Base-by-base conservation (phyloP, 2,113 vertebrate genomes). In the Sceloporus tristichus region DNA sequence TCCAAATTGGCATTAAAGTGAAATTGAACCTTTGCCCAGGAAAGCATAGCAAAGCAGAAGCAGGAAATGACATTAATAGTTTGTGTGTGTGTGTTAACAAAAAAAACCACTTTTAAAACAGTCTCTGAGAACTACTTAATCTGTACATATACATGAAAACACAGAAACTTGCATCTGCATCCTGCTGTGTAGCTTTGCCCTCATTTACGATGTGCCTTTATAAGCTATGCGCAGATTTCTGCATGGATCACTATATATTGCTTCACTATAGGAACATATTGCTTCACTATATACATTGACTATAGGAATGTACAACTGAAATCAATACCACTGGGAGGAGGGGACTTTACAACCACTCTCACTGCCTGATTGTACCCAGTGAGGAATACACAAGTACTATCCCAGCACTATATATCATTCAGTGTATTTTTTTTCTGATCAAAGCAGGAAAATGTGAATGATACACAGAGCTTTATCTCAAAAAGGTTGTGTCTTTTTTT, bases 311-410 rank as follows among this genome's bases (percentile, higher is more conserved):
- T 91, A 80, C 62, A 85, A 53, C 75, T 92, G 88, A 95, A 88
- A 96, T 95, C 89, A 90, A 94, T 96, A 94, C 3, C 77, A 83
- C 68, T 84, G 91, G 48, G 66, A 91, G 87, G 88, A 34, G 34
- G 80, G 83, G 93, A 87, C 66, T 90, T 90, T 62, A 90, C 53
- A 79, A 70, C 85, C 79, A 85, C 81, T 89, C 92, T 93, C 78
- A 81, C 3, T 86, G 1, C 84, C 76, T 80, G 66, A 82, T 86
- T 78, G 1, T 34, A 23, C 29, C 56, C 0, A 0, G 54, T 84
- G 83, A 92, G 74, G 90, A 93, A 77, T 40, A 87, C 65, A 87
- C 48, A 65, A 78, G 34, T 40, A 68, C 11, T 77, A 48, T 38
- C 86, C 85, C 84, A 85, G 11, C 80, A 56, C 82, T 87, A 79